phyloP scores from a whole-genome alignment of 2,797 vertebrate genomes.

The Sternotherus odoratus region DNA sequence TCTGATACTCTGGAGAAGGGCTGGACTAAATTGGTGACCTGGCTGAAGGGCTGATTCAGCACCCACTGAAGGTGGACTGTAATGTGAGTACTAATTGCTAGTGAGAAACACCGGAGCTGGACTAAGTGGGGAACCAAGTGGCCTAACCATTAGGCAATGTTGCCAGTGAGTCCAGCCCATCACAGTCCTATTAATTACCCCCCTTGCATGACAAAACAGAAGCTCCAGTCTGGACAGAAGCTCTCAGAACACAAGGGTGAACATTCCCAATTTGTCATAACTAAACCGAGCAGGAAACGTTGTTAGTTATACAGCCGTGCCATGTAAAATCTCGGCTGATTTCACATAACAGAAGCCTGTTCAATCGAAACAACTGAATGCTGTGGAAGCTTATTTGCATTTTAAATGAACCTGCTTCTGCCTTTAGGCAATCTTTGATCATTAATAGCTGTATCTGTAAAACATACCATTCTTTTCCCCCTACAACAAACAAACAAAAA shows the following conservation, averaged over 20 bases:
- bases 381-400: constrained; percentile 68
- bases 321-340: constrained; percentile 40
- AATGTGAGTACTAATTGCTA: not conserved
- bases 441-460: constrained; percentile 72
- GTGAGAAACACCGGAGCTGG: not conserved
- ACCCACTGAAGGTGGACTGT: not conserved
- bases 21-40: not conserved
- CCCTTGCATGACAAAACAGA: constrained; percentile 1
- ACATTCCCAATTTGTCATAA: accelerated
- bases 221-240: constrained; percentile 25
- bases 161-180: not conserved
- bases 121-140: not conserved
- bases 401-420: constrained; percentile 77
- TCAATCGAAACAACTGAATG: constrained; percentile 29
- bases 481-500: constrained; percentile 65
- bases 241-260: not conserved
- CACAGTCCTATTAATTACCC: not conserved
- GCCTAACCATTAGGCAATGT: not conserved
- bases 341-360: constrained; percentile 48
- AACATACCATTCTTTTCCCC: constrained; percentile 52
- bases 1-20: not conserved
- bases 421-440: constrained; percentile 68
- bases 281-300: not conserved
- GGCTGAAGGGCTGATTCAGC: not conserved
- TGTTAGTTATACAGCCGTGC: constrained; percentile 35